A percentile compares a stretch with the other conserved stretches of the same genome.
Evolutionary conservation across 2,113 vertebrate species (phyloP).

Genomic region (Hippolais icterina): DNA sequence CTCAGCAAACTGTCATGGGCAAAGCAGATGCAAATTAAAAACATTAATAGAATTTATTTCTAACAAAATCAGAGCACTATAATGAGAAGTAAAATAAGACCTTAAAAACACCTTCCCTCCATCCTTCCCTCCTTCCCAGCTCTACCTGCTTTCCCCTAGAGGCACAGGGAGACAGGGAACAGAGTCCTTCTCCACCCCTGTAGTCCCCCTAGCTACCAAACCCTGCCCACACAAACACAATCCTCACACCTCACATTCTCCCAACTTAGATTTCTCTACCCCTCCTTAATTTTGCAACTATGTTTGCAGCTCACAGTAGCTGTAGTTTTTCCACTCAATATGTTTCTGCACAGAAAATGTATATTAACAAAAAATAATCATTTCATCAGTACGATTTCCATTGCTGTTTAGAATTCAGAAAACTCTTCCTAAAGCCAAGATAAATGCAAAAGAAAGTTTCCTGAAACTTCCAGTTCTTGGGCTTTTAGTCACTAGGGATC

Average conservation of each 20-base stretch:
- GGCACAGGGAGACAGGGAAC: neutral
- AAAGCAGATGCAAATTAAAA: neutral
- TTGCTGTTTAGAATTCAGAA: neutral
- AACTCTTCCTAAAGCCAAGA: neutral
- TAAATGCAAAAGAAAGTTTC: neutral
- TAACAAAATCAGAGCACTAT: neutral
- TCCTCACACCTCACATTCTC: neutral
- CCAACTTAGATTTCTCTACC: neutral
- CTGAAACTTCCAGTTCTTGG: neutral
- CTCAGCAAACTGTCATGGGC: neutral
- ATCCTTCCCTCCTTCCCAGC: neutral
- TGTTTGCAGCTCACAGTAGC: neutral
- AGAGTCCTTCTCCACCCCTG: no score
- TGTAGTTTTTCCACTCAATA: neutral
- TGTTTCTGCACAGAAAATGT: neutral
- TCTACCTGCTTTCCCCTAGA: neutral
- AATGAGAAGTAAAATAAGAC: neutral
- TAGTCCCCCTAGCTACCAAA: neutral
- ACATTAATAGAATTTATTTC: neutral
- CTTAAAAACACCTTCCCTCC: neutral
- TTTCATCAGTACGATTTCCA: neutral
- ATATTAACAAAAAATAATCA: rapidly evolving
- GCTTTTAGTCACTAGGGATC: neutral
- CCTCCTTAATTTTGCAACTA: neutral
- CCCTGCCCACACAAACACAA: neutral